These are phyloP conservation scores for Propsilocerus akamusi DNA, from an alignment of 1,140 invertebrate genomes.

Conservation along the genomic window DNA sequence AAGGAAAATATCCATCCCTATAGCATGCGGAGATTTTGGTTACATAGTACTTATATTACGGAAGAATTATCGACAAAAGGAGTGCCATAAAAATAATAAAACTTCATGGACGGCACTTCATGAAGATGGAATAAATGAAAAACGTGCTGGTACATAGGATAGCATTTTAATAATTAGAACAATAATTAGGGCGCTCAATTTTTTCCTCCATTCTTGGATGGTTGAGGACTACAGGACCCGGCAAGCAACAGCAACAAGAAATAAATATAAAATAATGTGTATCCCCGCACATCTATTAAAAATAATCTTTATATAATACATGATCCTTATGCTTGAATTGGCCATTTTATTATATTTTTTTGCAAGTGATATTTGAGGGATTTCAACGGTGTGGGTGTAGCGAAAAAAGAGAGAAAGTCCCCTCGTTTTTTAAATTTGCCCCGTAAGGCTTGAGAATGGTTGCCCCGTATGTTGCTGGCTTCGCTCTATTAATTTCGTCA, in stretches of 20 bases:
- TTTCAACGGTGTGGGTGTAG: too few relatives aligned
- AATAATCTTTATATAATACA: not conserved
- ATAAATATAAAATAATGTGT: not conserved
- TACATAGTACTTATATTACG: too few relatives aligned
- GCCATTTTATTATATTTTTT: too few relatives aligned
- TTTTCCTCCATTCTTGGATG: not conserved
- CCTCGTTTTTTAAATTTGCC: too few relatives aligned
- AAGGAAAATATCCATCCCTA: too few relatives aligned
- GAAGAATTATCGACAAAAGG: not conserved
- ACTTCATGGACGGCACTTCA: not conserved
- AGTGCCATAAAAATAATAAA: not conserved
- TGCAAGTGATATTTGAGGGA: too few relatives aligned
- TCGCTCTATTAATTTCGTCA: too few relatives aligned
- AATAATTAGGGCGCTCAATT: constrained; percentile 1
- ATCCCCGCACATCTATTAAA: not conserved
- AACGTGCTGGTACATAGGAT: not conserved
- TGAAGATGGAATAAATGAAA: not conserved
- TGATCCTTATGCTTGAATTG: not conserved
- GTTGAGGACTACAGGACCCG: not conserved
- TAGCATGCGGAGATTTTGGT: too few relatives aligned
- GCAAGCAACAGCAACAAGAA: not conserved
- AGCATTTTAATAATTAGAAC: constrained; percentile 1
- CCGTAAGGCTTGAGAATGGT: too few relatives aligned
- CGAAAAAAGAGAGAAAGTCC: too few relatives aligned
- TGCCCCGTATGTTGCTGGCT: too few relatives aligned